Evolutionary conservation across 2,888 invertebrate species (phyloP), one percentile per base, ranked within the genome.

Genomic region (Amblyteles armatorius): DNA sequence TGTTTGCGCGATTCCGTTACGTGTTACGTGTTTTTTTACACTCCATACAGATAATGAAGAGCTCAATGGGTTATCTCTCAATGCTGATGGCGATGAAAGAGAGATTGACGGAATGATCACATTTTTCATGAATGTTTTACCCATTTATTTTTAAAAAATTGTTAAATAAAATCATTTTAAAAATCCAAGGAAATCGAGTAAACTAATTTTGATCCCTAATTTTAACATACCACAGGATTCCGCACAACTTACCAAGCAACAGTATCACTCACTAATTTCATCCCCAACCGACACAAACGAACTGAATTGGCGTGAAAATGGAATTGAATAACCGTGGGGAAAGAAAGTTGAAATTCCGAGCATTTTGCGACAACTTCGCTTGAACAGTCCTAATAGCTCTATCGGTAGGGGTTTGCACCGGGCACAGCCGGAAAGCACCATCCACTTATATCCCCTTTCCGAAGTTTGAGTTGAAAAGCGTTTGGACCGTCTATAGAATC

Each of bases 51-150:
- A 74, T 78, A 9, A 6, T 82, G n/a, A 74, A 72, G 76, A 86
- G 69, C n/a, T 82, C 84, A 26, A 74, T 84, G 69, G 74, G 84
- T 44, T 84, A 86, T 77, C 60, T 86, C 2, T 84, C 86, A 1
- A 77, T 84, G 63, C 36, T 86, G 63, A 67, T 84, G 22, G 79
- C 82, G 9, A 65, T 78, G 69, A 63, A 79, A 19, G 72, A 78
- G 7, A 67, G 79, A 22, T 50, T 76, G 29, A 40, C 50, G 0
- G 76, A 76, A 19, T 65, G 33, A 74, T 44, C 13, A 22, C 2
- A 48, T 26, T 26, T 26, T 26, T 9, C 19, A n/a, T 7, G 5
- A 11, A 3, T 22, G 9, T 19, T 55, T 22, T 0, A 22, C 55
- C 0, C 19, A 55, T 3, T 55, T 22, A 2, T 19, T 19, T 19